Evolutionary conservation across 2,113 vertebrate species (phyloP), one percentile per base, ranked within the genome.

Genomic region (Forbesichthys papilliferus): DNA sequence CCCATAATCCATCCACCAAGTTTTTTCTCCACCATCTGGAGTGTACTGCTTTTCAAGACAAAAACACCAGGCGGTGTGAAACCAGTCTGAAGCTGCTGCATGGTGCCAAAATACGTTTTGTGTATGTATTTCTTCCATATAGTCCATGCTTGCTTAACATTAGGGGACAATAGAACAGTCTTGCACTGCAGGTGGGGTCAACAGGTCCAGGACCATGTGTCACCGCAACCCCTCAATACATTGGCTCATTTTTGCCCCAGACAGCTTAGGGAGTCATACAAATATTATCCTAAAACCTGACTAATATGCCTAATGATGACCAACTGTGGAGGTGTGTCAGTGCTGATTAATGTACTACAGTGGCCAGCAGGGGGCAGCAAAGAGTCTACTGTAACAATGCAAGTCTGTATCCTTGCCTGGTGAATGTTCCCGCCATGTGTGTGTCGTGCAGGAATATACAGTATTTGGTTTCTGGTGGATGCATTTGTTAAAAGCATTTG

Each of bases 11-110:
- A 89, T 92, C 90, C 90, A 89, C 85, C 86, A 81, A 88, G 88
- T 91, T 92, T 90, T 82, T 79, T 81, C 87, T 82, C 77, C 79
- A 90, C 92, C 92, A 93, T 93, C 92, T 93, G 92, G 90, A 92
- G 83, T 92, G 89, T 83, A 81, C 78, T 85, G 89, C 85, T 85
- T 89, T 89, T 87, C 66, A 88, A 85, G 88, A 92, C 88, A 90
- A 88, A 88, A 89, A 89, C 85, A 87, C 83, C 82, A 88, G 87
- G 85, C 82, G 62, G 82, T 80, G 83, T 85, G 86, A 88, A 88
- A 86, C 84, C 79, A 85, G 76, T 61, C 81, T 86, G 77, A 68
- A 70, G 73, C 83, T 82, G 61, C 71, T 74, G 76, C 78, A 79
- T 66, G 68, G 74, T 84, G 84, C 86, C 83, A 85, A 74, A 66